Conservation (phyloP, 1,140 invertebrate genomes). For the Cyphomyrmex costatus region DNA sequence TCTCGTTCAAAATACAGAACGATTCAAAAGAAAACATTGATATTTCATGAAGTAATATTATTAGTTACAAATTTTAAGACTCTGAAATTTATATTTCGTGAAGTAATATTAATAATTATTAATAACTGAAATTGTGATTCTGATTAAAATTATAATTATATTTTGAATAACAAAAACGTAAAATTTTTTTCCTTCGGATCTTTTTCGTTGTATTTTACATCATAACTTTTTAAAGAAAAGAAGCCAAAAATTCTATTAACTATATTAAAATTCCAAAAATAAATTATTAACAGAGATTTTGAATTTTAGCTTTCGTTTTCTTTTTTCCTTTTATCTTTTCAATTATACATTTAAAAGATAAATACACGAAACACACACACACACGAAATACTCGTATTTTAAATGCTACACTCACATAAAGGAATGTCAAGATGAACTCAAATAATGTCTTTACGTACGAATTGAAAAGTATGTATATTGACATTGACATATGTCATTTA, state of each 20-base stretch:
- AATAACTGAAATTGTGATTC: background rate
- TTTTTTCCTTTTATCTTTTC: background rate
- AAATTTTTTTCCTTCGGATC: background rate
- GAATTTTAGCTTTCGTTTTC: background rate
- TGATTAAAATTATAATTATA: background rate
- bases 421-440: background rate
- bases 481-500: background rate
- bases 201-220: background rate
- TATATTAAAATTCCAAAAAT: background rate
- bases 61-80: background rate
- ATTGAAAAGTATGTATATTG: background rate
- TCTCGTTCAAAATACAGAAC: constrained; percentile 8
- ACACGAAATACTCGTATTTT: background rate
- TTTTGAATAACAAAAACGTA: background rate
- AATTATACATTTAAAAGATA: background rate
- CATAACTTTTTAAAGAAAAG: background rate
- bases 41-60: background rate
- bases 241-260: background rate
- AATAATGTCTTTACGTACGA: background rate
- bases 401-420: background rate
- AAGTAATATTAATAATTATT: background rate
- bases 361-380: background rate
- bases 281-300: background rate
- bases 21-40: background rate
- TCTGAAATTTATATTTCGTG: background rate